A percentile compares a stretch with the other conserved stretches of the same genome.
Evolutionary conservation across 1,140 invertebrate species (phyloP).

Genomic region (Pteromalus puparum): DNA sequence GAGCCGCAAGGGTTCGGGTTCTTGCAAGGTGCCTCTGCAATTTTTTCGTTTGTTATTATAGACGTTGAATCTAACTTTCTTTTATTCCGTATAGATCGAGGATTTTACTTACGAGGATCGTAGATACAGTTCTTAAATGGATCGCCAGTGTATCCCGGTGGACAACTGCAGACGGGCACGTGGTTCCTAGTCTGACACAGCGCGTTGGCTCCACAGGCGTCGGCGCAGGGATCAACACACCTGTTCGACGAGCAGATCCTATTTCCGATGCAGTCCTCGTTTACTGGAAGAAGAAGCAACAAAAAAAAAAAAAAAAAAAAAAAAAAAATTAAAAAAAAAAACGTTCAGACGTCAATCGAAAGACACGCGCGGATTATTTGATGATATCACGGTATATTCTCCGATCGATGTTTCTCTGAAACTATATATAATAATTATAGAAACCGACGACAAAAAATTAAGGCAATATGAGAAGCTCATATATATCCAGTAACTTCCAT

Average conservation of each 20-base stretch:
- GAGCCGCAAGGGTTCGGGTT: conserved; percentile 82
- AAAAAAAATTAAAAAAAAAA: neutral
- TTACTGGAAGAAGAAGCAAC: conserved; percentile 61
- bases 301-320: conserved; percentile 45
- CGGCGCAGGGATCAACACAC: conserved; percentile 79
- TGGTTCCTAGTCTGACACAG: conserved; percentile 79
- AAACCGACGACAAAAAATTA: neutral
- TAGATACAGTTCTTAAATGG: conserved; percentile 77
- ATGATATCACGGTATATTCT: too few species aligned
- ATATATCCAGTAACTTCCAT: neutral
- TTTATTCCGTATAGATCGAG: too few species aligned
- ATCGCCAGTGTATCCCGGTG: conserved; percentile 80
- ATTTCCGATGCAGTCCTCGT: conserved; percentile 72
- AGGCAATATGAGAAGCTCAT: neutral
- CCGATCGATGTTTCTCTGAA: too few species aligned
- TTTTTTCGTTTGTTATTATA: neutral
- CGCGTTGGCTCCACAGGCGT: conserved; percentile 79
- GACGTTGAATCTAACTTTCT: neutral
- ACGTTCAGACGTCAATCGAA: too few species aligned
- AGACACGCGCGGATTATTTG: too few species aligned
- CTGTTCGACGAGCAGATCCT: conserved; percentile 77
- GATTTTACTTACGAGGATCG: conserved; percentile 71
- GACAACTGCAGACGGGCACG: conserved; percentile 80
- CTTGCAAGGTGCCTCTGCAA: conserved; percentile 85
- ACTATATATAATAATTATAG: too few species aligned